These are phyloP conservation scores for Synaphobranchus kaupii DNA, from an alignment of 2,797 vertebrate genomes.

Conservation along the genomic window DNA sequence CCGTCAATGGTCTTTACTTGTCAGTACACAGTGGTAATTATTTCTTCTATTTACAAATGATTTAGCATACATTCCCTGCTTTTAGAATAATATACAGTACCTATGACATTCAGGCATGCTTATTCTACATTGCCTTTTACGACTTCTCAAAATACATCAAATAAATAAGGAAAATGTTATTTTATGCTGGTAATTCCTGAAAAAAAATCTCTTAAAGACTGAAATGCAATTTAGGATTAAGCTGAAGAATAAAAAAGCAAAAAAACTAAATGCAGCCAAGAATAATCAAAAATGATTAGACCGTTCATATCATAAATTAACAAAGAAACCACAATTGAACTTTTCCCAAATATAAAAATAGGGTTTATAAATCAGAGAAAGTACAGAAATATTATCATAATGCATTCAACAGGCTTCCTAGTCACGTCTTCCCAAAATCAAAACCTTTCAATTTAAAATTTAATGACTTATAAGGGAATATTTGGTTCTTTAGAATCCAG, in stretches of 20 bases:
- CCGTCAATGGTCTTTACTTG: not conserved
- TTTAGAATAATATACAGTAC: not conserved
- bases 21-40: not conserved
- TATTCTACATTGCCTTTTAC: not conserved
- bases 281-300: constrained; percentile 37
- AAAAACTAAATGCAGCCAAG: not conserved
- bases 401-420: constrained; percentile 31
- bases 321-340: constrained; percentile 36
- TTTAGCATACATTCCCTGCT: not conserved
- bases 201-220: not conserved
- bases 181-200: not conserved
- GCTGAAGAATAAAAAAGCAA: not conserved
- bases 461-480: constrained; percentile 47
- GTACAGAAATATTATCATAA: constrained; percentile 29
- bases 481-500: constrained; percentile 49
- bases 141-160: not conserved
- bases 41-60: not conserved
- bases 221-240: not conserved
- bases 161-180: not conserved
- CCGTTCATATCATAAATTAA: constrained; percentile 32
- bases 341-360: constrained; percentile 21
- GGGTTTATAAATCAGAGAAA: constrained; percentile 12
- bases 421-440: constrained; percentile 47
- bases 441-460: constrained; percentile 51
- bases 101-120: not conserved